Conservation (phyloP, 2,113 vertebrate species). For the Lasiurus cinereus region DNA sequence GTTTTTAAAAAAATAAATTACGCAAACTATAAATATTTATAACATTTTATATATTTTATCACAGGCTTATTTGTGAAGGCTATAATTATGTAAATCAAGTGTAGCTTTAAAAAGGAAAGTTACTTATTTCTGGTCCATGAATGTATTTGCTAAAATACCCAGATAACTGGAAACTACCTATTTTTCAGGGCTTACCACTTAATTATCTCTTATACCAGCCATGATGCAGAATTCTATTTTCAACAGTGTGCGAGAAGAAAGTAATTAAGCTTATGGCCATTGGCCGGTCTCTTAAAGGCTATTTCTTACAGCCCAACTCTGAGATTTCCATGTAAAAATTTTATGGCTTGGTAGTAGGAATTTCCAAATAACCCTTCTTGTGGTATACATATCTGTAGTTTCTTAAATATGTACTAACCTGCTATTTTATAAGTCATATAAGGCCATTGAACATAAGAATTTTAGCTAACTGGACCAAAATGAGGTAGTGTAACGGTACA, state of each 20-base stretch:
- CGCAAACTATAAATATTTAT: slow-evolving; percentile 10
- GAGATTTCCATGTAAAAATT: slow-evolving; percentile 3
- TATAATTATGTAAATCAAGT: neutral
- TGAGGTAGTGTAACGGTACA: neutral
- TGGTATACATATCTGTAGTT: neutral
- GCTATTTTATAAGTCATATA: neutral
- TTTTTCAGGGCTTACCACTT: slow-evolving; percentile 3
- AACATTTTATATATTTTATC: neutral
- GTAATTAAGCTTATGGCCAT: neutral
- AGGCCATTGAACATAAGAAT: neutral
- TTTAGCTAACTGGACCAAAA: slow-evolving; percentile 20
- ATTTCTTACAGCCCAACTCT: slow-evolving; percentile 22
- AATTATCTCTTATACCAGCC: neutral
- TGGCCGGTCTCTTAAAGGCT: neutral
- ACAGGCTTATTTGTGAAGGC: slow-evolving; percentile 9
- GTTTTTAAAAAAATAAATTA: slow-evolving; percentile 32
- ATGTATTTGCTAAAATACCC: slow-evolving; percentile 40
- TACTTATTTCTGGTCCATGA: slow-evolving; percentile 36
- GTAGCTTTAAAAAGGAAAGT: neutral
- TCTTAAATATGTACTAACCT: neutral
- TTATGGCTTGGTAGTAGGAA: neutral
- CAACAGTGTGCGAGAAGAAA: neutral
- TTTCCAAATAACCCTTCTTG: neutral
- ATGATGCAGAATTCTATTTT: slow-evolving; percentile 23
- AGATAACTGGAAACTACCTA: neutral